These are phyloP conservation scores for Cotesia glomerata DNA, from an alignment of 1,140 invertebrate genomes.

Conservation along the genomic window DNA sequence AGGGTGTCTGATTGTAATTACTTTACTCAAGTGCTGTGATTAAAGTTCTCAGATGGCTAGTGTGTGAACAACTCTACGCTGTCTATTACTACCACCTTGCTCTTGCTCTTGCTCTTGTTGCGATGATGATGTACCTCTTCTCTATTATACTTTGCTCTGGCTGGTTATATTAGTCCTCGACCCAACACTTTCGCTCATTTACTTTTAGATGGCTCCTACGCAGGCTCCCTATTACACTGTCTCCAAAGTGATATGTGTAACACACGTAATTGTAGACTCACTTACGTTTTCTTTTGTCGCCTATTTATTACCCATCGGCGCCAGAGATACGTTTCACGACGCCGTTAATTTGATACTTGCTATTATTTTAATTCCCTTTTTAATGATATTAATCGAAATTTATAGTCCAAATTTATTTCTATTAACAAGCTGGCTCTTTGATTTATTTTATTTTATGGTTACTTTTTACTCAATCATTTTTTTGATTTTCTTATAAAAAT, in stretches of 20 bases:
- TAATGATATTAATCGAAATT: too few species aligned
- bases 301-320: conserved; percentile 24
- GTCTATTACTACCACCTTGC: neutral
- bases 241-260: neutral
- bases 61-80: conserved; percentile 4
- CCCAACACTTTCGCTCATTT: conserved; percentile 13
- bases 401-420: too few species aligned
- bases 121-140: neutral
- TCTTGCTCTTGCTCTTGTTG: neutral
- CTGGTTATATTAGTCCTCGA: neutral
- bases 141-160: too few species aligned
- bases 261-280: conserved; percentile 42
- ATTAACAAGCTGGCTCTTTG: too few species aligned
- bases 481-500: too few species aligned
- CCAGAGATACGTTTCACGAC: conserved; percentile 15
- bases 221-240: neutral
- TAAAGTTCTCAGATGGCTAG: conserved; percentile 58
- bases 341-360: conserved; percentile 2
- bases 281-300: conserved; percentile 42
- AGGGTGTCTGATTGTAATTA: conserved; percentile 64
- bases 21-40: conserved; percentile 63
- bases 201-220: neutral
- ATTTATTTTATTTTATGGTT: too few species aligned
- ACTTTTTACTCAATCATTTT: too few species aligned
- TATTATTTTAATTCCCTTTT: too few species aligned